A percentile compares a stretch with the other conserved stretches of the same genome.
Conservation (phyloP, 35 echinoderm and acorn worm genomes). For the Chiridota heheva region DNA sequence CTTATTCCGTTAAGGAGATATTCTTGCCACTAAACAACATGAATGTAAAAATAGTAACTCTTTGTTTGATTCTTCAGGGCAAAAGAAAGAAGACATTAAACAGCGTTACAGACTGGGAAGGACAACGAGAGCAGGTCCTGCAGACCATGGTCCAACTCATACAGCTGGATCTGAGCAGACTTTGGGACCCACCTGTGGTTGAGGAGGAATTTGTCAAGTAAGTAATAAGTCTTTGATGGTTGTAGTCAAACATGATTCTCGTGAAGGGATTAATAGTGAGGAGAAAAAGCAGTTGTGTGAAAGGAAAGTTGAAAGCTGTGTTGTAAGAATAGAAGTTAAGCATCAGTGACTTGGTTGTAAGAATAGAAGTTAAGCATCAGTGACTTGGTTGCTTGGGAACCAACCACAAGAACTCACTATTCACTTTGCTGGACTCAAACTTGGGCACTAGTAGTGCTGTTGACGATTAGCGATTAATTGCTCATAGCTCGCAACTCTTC, state of each 20-base stretch:
- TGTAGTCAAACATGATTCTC: neutral
- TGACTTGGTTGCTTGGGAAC: too few relatives aligned
- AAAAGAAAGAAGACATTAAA: constrained; percentile 54
- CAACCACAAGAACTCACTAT: too few relatives aligned
- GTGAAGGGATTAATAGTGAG: neutral
- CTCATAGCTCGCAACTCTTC: too few relatives aligned
- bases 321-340: too few relatives aligned
- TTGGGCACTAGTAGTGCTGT: too few relatives aligned
- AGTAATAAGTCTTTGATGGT: constrained; percentile 33
- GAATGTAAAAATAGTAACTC: neutral
- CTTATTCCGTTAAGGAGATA: too few relatives aligned
- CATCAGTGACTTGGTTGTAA: too few relatives aligned
- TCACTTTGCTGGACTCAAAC: too few relatives aligned
- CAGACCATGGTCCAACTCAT: constrained; percentile 64
- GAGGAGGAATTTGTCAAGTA: constrained; percentile 98
- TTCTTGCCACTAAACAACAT: neutral
- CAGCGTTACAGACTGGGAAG: constrained; percentile 77
- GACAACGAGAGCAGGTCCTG: constrained; percentile 74
- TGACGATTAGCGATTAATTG: too few relatives aligned
- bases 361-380: too few relatives aligned
- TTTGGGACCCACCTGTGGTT: constrained; percentile 94
- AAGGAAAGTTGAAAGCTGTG: too few relatives aligned
- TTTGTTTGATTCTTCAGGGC: constrained; percentile 19
- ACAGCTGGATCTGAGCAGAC: constrained; percentile 66
- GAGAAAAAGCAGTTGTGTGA: too few relatives aligned